Base-by-base conservation (phyloP, 1,140 invertebrate genomes). In the Drosophila navojoa region DNA sequence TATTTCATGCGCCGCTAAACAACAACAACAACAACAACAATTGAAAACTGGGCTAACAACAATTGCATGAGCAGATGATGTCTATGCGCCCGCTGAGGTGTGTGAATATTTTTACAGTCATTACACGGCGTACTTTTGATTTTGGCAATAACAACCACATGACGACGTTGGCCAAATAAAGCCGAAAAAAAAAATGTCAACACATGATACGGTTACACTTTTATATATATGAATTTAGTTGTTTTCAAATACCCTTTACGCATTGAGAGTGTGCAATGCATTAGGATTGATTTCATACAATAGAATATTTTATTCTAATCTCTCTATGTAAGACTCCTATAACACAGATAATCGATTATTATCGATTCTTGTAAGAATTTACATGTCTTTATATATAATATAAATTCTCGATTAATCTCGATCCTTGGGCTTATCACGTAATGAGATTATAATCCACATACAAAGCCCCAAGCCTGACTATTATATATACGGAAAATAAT, bases 91-190 rank as follows among this genome's bases (percentile, higher is more conserved):
- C 52, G 71, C 61, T 69, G 47, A 87, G 74, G 82, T 86, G 79
- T 87, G 82, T 87, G 82, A 87, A 86, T 87, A 86, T 86, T 87
- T 86, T 82, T 68, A 54, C 71, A 75, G 79, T 77, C 75, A 87
- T 87, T 87, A 89, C 76, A 87, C 82, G 84, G 78, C 78, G 50
- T 54, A 54, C 35, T 35, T 80, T 80, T 78, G 66, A 67, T 54
- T 77, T 77, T 86, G 78, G 79, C 72, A 86, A 76, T 61, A 61
- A 86, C 78, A 77, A 64, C 49, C 70, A 47, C 55, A 53, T 53
- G 61, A 19, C 62, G 53, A 60, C 52, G 72, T 85, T 75, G 58
- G 75, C 81, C 81, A 82, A 86, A 86, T 82, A 87, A 71, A 87
- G 82, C 63, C 61, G 61, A 29, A 80, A 86, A 80, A 72, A 86